Conservation (phyloP, 2,113 vertebrate species). For the Calonectris borealis region DNA sequence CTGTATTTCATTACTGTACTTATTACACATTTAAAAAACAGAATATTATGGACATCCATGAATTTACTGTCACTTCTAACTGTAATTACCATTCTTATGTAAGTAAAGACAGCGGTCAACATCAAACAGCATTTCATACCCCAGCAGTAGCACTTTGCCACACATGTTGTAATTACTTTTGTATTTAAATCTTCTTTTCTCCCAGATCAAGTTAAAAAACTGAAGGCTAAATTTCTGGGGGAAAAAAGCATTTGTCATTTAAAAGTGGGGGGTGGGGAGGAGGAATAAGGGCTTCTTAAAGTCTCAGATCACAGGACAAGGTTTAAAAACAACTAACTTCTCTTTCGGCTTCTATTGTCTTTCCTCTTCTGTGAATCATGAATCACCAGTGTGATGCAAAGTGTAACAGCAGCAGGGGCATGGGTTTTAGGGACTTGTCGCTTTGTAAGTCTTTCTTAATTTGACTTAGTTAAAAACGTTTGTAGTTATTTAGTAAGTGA, state of each 20-base stretch:
- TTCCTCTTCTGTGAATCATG: not conserved
- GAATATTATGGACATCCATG: not conserved
- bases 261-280: not conserved
- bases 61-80: not conserved
- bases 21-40: not conserved
- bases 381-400: not conserved
- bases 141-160: not conserved
- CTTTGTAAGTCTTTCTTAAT: not conserved
- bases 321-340: not conserved
- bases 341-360: not conserved
- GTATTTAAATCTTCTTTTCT: not conserved
- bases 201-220: not conserved
- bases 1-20: not conserved
- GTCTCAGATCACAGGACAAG: not conserved
- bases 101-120: not conserved
- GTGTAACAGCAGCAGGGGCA: not conserved
- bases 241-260: not conserved
- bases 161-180: not conserved
- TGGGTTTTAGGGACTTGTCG: not conserved
- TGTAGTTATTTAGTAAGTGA: not conserved
- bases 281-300: not conserved
- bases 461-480: not conserved
- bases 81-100: not conserved
- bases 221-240: not conserved
- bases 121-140: not conserved